These are phyloP conservation scores for Thymelicus sylvestris DNA, from an alignment of 2,888 invertebrate genomes.

Conservation along the genomic window DNA sequence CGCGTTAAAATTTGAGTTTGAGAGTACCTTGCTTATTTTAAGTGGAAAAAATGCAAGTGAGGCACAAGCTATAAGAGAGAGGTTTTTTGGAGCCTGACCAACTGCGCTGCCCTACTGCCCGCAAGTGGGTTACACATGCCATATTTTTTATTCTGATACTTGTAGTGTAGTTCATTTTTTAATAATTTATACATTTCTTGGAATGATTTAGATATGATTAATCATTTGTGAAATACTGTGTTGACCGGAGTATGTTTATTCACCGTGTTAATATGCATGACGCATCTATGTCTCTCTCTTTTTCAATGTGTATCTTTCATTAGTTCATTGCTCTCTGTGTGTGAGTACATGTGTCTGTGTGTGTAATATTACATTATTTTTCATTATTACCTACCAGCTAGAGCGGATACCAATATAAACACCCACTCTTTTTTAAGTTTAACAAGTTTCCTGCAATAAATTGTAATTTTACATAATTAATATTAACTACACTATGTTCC, in stretches of 20 bases:
- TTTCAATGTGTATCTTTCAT: too few relatives aligned
- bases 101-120: constrained; percentile 22
- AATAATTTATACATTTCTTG: constrained; percentile 34
- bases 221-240: too few relatives aligned
- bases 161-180: constrained; percentile 22
- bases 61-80: constrained; percentile 15
- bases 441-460: too few relatives aligned
- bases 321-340: too few relatives aligned
- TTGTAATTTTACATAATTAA: not conserved
- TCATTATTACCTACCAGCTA: too few relatives aligned
- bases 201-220: not conserved
- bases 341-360: too few relatives aligned
- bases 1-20: not conserved
- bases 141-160: constrained; percentile 30
- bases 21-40: not conserved
- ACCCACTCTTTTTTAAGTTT: too few relatives aligned
- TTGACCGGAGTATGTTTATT: too few relatives aligned
- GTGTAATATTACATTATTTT: too few relatives aligned
- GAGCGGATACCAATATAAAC: too few relatives aligned
- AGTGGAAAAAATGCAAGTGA: constrained; percentile 2
- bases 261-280: too few relatives aligned
- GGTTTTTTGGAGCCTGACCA: constrained; percentile 37
- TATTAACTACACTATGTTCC: not conserved
- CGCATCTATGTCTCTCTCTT: too few relatives aligned
- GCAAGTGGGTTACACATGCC: constrained; percentile 31